Evolutionary conservation across 2,797 vertebrate genomes (phyloP), one percentile per base, ranked within the genome.

Genomic region (Muscicapa striata): DNA sequence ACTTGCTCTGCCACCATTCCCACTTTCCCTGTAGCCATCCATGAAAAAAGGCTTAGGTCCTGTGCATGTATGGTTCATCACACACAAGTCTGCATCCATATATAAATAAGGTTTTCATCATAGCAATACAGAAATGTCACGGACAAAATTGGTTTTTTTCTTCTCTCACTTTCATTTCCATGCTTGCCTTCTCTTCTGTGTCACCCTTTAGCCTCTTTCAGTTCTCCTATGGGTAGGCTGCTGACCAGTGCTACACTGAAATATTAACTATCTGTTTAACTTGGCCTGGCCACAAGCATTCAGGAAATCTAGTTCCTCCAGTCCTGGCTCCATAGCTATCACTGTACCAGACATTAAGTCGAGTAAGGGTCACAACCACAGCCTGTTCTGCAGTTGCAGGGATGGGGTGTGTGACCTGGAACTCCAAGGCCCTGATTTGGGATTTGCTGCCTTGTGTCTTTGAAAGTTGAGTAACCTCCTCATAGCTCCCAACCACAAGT

Each of bases 401-500:
- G 41, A 43, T 64, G 59, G n/a, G 12, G 29, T 27, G 62, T 46
- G 59, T 68, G 75, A 87, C 61, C 59, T 87, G 72, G 34, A 96
- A 83, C 32, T 87, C 64, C 17, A 16, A 63, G 48, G 13, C 26
- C 26, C 27, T 82, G 43, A 67, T 89, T n/a, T 74, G 61, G 41
- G 20, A 46, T 75, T 80, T 84, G 62, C 34, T 89, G 87, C 57
- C 40, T 63, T 54, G 49, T 68, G 61, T 49, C 55, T 91, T 87
- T 83, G 51, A 30, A 78, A 81, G 57, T 1, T 87, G 61, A 89
- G 75, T 45, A 77, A 70, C 1, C 4, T 62, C 49, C 74, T 88
- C 0, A 0, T 36, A 95, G 68, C 5, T 61, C 49, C 40, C 0
- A 0, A 40, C 77, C 57, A 46, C 36, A 58, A 74, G 43, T 30